phyloP scores from a whole-genome alignment of 2,113 vertebrate species.

The Centropus unirufus region DNA sequence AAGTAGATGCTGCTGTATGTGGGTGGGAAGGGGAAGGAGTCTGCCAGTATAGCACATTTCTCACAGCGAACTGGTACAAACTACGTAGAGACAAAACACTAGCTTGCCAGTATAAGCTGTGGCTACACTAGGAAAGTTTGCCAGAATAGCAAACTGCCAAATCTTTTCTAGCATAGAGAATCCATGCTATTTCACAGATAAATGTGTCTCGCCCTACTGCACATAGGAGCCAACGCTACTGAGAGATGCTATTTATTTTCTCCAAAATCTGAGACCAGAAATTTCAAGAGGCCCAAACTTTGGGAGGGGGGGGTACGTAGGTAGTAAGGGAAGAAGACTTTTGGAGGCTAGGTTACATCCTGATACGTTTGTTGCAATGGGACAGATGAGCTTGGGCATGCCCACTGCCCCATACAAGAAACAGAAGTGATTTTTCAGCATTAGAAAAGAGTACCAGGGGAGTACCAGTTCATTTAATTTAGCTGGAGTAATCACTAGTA shows the following conservation, averaged over 20 bases:
- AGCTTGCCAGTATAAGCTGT: slow-evolving; percentile 71
- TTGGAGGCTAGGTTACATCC: neutral
- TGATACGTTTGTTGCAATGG: neutral
- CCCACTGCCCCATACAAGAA: neutral
- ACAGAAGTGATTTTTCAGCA: neutral
- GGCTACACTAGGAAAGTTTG: slow-evolving; percentile 55
- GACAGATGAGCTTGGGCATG: neutral
- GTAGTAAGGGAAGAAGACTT: neutral
- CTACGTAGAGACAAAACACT: slow-evolving; percentile 68
- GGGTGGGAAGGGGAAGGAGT: slow-evolving; percentile 48
- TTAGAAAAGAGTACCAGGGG: neutral
- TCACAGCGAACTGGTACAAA: slow-evolving; percentile 68
- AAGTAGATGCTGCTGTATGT: slow-evolving; percentile 51
- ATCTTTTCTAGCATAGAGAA: slow-evolving; percentile 60
- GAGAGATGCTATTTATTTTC: neutral
- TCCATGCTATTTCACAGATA: slow-evolving; percentile 55
- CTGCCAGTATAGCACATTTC: slow-evolving; percentile 65
- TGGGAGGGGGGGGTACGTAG: neutral
- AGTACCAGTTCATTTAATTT: neutral
- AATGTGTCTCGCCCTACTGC: neutral
- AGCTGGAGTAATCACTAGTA: neutral
- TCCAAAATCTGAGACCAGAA: neutral
- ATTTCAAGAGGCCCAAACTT: neutral
- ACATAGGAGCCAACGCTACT: neutral
- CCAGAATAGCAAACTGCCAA: slow-evolving; percentile 59